phyloP scores from a whole-genome alignment of 2,797 vertebrate species.

The Phalloptychus januarius region DNA sequence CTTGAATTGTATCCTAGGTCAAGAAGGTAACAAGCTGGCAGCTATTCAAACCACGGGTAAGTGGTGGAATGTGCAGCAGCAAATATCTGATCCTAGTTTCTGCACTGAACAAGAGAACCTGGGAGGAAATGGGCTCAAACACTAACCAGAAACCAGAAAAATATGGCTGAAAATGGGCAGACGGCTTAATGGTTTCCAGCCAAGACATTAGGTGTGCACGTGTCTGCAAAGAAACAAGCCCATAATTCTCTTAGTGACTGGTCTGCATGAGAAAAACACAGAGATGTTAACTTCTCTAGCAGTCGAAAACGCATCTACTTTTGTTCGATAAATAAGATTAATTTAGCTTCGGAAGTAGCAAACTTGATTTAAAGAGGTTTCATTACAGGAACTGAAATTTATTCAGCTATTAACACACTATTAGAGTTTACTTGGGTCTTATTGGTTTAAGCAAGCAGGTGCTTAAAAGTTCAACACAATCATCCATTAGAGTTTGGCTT shows the following conservation, averaged over 20 bases:
- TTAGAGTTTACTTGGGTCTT: slow-evolving; percentile 48
- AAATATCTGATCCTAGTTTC: slow-evolving; percentile 48
- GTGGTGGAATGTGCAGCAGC: slow-evolving; percentile 55
- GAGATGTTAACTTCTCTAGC: slow-evolving; percentile 4
- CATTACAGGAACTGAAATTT: slow-evolving; percentile 53
- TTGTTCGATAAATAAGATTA: slow-evolving; percentile 23
- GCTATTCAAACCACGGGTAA: slow-evolving; percentile 31
- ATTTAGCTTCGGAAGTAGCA: slow-evolving; percentile 42
- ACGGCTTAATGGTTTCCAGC: slow-evolving; percentile 26
- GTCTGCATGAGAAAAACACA: not conserved
- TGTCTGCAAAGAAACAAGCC: slow-evolving; percentile 10
- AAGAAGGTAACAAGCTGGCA: slow-evolving; percentile 62
- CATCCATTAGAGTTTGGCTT: slow-evolving; percentile 56
- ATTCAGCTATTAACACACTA: slow-evolving; percentile 41
- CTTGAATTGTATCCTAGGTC: slow-evolving; percentile 42
- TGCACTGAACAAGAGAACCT: slow-evolving; percentile 24
- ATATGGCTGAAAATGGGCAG: slow-evolving; percentile 12
- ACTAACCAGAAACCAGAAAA: slow-evolving; percentile 25
- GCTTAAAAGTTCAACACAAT: slow-evolving; percentile 57
- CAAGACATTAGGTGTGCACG: slow-evolving; percentile 17
- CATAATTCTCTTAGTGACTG: not conserved
- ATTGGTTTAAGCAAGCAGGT: slow-evolving; percentile 63
- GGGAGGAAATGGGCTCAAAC: slow-evolving; percentile 26
- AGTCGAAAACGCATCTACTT: slow-evolving; percentile 15
- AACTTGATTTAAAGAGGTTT: slow-evolving; percentile 52